Conservation (phyloP, 1,140 invertebrate genomes). For the Ips typographus region DNA sequence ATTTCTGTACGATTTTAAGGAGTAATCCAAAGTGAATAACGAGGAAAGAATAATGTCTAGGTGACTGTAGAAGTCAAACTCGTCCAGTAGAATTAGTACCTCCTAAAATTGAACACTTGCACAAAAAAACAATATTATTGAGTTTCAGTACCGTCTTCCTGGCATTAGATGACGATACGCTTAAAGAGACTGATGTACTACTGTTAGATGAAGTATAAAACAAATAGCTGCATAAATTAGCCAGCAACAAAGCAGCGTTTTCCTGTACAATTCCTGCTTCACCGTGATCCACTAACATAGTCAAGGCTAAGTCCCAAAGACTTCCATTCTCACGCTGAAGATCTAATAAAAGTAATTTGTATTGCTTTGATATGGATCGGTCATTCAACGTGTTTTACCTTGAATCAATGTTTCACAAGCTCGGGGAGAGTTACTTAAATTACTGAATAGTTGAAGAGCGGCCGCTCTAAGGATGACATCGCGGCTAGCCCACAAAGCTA, state of each 20-base stretch:
- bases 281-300: constrained; percentile 49
- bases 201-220: neutral
- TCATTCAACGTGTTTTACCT: constrained; percentile 20
- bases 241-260: constrained; percentile 51
- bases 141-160: no score
- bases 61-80: constrained; percentile 34
- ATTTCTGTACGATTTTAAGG: neutral
- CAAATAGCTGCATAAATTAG: constrained; percentile 44
- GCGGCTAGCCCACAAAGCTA: constrained; percentile 54
- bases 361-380: no score
- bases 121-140: no score
- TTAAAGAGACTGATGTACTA: no score
- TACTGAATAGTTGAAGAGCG: constrained; percentile 55
- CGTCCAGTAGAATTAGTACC: constrained; percentile 24
- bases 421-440: constrained; percentile 51
- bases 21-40: constrained; percentile 29
- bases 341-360: constrained; percentile 37
- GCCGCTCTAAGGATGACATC: constrained; percentile 58
- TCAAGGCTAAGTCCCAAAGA: constrained; percentile 44
- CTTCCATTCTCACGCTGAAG: constrained; percentile 31
- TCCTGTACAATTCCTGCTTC: constrained; percentile 53
- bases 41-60: constrained; percentile 27
- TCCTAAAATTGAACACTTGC: constrained; percentile 19
- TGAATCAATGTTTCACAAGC: constrained; percentile 52
- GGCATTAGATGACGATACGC: no score